phyloP scores from a whole-genome alignment of 2,113 vertebrate species.

The Dipodomys ordii region DNA sequence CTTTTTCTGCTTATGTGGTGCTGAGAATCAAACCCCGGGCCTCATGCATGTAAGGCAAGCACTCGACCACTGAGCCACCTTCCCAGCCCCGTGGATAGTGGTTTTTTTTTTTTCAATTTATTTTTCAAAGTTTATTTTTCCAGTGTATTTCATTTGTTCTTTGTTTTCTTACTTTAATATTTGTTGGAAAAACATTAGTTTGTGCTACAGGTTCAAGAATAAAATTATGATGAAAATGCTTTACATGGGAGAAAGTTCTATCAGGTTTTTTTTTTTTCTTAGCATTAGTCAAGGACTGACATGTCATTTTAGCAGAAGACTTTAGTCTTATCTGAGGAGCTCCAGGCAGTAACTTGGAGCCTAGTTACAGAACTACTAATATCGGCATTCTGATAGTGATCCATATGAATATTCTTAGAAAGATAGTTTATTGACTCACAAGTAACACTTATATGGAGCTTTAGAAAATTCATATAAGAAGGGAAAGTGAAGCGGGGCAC shows the following conservation, averaged over 20 bases:
- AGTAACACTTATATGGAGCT: background rate
- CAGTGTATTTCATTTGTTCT: slow-evolving; percentile 31
- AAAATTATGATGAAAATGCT: background rate
- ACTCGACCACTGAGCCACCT: no score
- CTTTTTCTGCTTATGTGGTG: no score
- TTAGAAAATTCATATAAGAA: background rate
- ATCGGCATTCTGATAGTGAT: slow-evolving; percentile 17
- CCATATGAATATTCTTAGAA: slow-evolving; percentile 29
- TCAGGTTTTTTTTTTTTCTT: background rate
- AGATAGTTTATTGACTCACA: background rate
- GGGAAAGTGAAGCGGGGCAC: no score
- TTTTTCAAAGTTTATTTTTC: background rate
- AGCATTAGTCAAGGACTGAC: slow-evolving; percentile 1
- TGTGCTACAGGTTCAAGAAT: background rate
- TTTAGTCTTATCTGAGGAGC: background rate
- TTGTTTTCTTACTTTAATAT: background rate
- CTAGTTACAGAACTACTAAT: background rate
- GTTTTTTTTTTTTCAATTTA: no score
- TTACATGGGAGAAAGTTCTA: slow-evolving; percentile 8
- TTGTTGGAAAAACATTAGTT: slow-evolving; percentile 33
- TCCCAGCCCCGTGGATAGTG: no score
- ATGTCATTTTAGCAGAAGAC: background rate
- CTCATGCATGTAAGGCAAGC: no score
- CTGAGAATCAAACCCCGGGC: no score
- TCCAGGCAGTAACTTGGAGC: background rate